A percentile compares a stretch with the other conserved stretches of the same genome.
Evolutionary conservation across 2,797 vertebrate genomes (phyloP).

Genomic region (Microctenopoma stevenorrisi): DNA sequence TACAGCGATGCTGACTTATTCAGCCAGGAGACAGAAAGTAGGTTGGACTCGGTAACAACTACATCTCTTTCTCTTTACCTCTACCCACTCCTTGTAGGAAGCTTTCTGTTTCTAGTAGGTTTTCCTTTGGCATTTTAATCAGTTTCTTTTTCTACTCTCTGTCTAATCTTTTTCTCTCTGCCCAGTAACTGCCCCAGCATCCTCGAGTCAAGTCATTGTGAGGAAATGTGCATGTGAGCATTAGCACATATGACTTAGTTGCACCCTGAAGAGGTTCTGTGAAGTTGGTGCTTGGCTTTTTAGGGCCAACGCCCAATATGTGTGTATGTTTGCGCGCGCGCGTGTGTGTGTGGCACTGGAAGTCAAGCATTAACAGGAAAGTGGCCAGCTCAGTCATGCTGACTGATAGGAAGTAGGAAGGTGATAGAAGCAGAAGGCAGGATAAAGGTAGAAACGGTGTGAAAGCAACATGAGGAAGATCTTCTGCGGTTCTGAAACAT

Average conservation of each 20-base stretch:
- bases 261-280: conserved; percentile 59
- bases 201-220: conserved; percentile 58
- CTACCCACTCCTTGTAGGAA: conserved; percentile 1
- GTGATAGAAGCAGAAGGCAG: conserved; percentile 5
- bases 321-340: not conserved
- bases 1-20: conserved; percentile 72
- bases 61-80: conserved; percentile 18
- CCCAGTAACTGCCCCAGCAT: conserved; percentile 38
- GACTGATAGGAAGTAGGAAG: conserved; percentile 46
- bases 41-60: conserved; percentile 68
- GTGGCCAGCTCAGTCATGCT: conserved; percentile 41
- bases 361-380: conserved; percentile 67
- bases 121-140: not conserved
- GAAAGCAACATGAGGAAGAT: not conserved
- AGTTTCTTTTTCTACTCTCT: not conserved
- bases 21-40: conserved; percentile 77
- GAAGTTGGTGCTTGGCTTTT: conserved; percentile 38
- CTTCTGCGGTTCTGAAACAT: not conserved
- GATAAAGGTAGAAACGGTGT: not conserved
- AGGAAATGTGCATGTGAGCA: conserved; percentile 49
- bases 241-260: conserved; percentile 53
- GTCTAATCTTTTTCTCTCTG: conserved; percentile 7
- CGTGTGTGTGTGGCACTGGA: conserved; percentile 37
- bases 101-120: conserved; percentile 4
- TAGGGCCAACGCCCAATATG: conserved; percentile 60